Base-by-base conservation (phyloP, 2,797 vertebrate species). In the Stomatorhinus walkeri region DNA sequence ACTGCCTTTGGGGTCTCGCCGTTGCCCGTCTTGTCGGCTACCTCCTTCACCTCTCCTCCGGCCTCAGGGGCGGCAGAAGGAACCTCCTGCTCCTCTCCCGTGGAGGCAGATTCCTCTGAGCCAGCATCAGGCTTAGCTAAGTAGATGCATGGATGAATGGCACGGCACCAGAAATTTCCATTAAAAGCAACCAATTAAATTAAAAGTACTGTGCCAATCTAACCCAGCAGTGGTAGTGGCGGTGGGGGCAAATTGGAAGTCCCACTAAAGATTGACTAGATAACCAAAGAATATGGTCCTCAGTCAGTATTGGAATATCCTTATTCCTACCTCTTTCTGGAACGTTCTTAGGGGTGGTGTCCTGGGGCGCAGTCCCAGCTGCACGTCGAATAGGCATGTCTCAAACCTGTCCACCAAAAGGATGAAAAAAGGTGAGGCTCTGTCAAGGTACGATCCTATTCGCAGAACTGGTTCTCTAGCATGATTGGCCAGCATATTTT, bases 341-440 rank as follows among this genome's bases (percentile, higher is more conserved):
- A 90, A 97, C 96, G 90, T 94, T 96, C 91, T 96, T 96, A 89
- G 96, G 95, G 90, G 97, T 94, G 85, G 97, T 97, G 94, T 98
- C 98, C 94, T 96, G 96, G 81, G 96, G 94, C 1, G 97, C 95
- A 88, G 96, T 95, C 52, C 96, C 97, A 92, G 98, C 95, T 22
- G 97, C 93, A 93, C 98, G 96, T 76, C 98, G 97, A 93, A 99
- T 99, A 0, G 98, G 98, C 98, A 99, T 99, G 76, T 94, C 93
- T 90, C 14, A n/a, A 52, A 88, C 19, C 91, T 91, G 90, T 14
- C 28, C 81, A 12, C 3, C 12, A 43, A 89, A 40, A 16, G 72
- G 24, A 51, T 28, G 19, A 28, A 59, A 59, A 56, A 40, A 87
- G 36, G 49, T 51, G 46, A 85, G 84, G 19, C 40, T 43, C 76